Evolutionary conservation across 2,888 invertebrate genomes (phyloP).

Genomic region (Ennomos fuscantarius): DNA sequence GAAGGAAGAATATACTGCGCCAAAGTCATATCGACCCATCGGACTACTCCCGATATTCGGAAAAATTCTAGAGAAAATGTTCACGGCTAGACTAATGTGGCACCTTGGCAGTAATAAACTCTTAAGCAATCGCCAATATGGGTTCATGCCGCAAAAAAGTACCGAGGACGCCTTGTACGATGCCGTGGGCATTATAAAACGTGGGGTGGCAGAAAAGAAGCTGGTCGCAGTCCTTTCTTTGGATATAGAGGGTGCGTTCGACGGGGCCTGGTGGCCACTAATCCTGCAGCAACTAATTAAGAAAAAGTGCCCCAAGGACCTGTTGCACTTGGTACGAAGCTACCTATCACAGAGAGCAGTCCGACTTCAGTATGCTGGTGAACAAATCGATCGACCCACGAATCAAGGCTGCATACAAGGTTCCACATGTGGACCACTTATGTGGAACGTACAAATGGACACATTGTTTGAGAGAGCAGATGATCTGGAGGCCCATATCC

Average conservation of each 20-base stretch:
- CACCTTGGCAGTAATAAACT: neutral
- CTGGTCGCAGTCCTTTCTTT: neutral
- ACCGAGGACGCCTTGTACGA: neutral
- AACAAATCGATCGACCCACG: neutral
- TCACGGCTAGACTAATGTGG: neutral
- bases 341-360: neutral
- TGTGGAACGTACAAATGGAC: neutral
- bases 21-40: neutral
- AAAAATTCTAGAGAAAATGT: neutral
- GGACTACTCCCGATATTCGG: neutral
- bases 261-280: neutral
- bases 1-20: neutral
- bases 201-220: neutral
- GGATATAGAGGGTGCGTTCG: constrained; percentile 1
- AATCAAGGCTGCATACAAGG: neutral
- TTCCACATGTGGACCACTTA: too few relatives aligned
- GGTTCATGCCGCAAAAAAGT: neutral
- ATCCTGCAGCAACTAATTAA: neutral
- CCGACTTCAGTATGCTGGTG: neutral
- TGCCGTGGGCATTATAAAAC: neutral
- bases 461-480: neutral
- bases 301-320: too few relatives aligned
- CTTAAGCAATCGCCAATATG: neutral
- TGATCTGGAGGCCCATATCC: neutral
- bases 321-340: neutral